Percentiles rank a stretch among this genome's conserved stretches.
These are phyloP conservation scores for Oophaga pumilio DNA, from an alignment of 2,113 vertebrate genomes.

Conservation along the genomic window DNA sequence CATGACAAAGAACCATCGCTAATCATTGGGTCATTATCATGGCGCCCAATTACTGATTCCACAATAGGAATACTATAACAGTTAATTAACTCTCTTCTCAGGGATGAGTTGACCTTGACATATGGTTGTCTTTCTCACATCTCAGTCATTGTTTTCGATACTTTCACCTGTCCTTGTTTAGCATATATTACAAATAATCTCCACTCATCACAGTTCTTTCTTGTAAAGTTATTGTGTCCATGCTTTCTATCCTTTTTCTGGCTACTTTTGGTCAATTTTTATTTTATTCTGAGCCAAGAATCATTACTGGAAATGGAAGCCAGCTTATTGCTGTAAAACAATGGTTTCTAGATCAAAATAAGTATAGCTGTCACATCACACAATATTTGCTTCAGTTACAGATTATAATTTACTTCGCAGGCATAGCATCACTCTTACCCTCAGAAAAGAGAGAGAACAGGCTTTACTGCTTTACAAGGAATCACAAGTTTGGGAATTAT, in stretches of 20 bases:
- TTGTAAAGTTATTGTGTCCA: background rate
- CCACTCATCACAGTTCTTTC: background rate
- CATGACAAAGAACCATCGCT: no score
- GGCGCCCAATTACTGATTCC: background rate
- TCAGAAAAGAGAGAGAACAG: background rate
- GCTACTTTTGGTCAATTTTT: no score
- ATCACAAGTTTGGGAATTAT: background rate
- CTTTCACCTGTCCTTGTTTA: background rate
- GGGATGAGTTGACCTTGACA: background rate
- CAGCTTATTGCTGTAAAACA: background rate
- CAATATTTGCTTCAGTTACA: background rate
- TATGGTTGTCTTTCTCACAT: background rate
- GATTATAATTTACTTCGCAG: slow-evolving; percentile 6
- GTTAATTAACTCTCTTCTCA: background rate
- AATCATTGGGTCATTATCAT: background rate
- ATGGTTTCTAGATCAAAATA: slow-evolving; percentile 7
- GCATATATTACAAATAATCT: no score
- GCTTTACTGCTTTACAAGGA: slow-evolving; percentile 19
- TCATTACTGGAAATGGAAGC: background rate
- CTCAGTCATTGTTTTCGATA: no score
- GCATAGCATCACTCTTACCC: background rate
- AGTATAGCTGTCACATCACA: slow-evolving; percentile 10
- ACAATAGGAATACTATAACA: background rate
- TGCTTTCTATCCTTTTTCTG: background rate
- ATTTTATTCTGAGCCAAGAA: background rate